Base-by-base conservation (phyloP, 1,140 invertebrate genomes). In the Bombus affinis region DNA sequence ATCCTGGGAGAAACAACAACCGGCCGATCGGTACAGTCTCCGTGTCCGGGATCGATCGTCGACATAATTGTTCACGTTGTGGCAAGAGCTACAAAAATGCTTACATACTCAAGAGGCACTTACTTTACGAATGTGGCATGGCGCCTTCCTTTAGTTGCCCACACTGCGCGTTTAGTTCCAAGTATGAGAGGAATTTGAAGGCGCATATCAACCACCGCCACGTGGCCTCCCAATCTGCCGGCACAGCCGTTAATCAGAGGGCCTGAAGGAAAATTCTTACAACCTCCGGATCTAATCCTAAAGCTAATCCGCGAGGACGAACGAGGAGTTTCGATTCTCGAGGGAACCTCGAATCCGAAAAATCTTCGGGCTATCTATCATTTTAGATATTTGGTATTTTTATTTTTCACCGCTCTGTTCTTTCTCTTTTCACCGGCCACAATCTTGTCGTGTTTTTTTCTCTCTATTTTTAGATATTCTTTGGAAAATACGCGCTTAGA, bases 131-230 rank as follows among this genome's bases (percentile, higher is more conserved):
- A 71, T 96, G 95, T 86, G 95, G 95, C 28, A 95, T 96, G 77
- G 95, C 95, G 42, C 96, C 96, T 6, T 95, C 95, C 39, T 96
- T 96, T 89, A 95, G 93, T 32, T 96, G 96, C 73, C 95, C 95
- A 1, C 94, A 95, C 37, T 96, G 96, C 91, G 92, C 93, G 18
- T 95, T 95, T 84, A 95, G 94, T 74, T 95, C 95, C 37, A 96
- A 95, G 59, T 95, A 96, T 81, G 94, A 95, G 79, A 92, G 94
- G 13, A 96, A 96, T 74, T 87, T 96, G 1, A 95, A 95, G 75
- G 94, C 94, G 35, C 95, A 96, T 76, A 95, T 95, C 59, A 95
- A 95, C 85, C 94, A 95, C 83, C 95, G 95, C 32, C 95, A 95
- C 83, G 80, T 94, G 12, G 92, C 94, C 59, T 44, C 92, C 8